Percentiles rank a stretch among this genome's conserved stretches.
Conservation (phyloP, 2,888 invertebrate species). For the Eustalomyia histrio region DNA sequence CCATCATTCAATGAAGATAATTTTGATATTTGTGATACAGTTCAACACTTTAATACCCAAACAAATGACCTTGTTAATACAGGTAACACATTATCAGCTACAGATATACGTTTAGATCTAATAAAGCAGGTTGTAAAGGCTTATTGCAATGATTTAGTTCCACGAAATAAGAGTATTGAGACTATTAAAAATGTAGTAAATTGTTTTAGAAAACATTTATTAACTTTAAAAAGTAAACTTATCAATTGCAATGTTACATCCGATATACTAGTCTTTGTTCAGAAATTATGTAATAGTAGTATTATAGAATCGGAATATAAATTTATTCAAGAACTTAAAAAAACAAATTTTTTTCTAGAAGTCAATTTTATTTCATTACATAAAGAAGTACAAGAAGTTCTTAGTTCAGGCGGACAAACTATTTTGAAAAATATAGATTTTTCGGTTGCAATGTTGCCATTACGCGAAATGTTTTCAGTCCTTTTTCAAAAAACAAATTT, state of each 20-base stretch:
- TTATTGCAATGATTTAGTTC: slow-evolving; percentile 42
- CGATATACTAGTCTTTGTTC: slow-evolving; percentile 18
- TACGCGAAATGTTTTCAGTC: too few species aligned
- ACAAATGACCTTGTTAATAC: neutral
- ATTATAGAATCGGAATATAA: slow-evolving; percentile 40
- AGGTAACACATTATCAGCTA: neutral
- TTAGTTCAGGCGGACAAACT: slow-evolving; percentile 14
- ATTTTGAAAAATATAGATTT: too few species aligned
- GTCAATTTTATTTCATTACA: slow-evolving; percentile 36
- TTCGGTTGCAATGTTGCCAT: too few species aligned
- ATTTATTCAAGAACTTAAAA: slow-evolving; percentile 36
- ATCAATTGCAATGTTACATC: neutral
- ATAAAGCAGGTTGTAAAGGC: slow-evolving; percentile 35
- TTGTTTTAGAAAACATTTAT: too few species aligned
- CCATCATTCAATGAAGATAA: too few species aligned
- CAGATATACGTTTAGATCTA: slow-evolving; percentile 15
- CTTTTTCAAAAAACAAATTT: slow-evolving; percentile 28
- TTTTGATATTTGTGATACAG: too few species aligned
- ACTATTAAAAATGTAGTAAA: too few species aligned
- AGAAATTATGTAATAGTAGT: slow-evolving; percentile 19
- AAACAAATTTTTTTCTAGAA: slow-evolving; percentile 36
- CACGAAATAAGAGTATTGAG: slow-evolving; percentile 35
- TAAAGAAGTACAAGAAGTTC: slow-evolving; percentile 36
- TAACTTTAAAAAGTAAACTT: slow-evolving; percentile 24
- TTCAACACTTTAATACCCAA: neutral